These are phyloP conservation scores for Globodera ellingtonae DNA, from an alignment of 1,140 invertebrate genomes.

Conservation along the genomic window DNA sequence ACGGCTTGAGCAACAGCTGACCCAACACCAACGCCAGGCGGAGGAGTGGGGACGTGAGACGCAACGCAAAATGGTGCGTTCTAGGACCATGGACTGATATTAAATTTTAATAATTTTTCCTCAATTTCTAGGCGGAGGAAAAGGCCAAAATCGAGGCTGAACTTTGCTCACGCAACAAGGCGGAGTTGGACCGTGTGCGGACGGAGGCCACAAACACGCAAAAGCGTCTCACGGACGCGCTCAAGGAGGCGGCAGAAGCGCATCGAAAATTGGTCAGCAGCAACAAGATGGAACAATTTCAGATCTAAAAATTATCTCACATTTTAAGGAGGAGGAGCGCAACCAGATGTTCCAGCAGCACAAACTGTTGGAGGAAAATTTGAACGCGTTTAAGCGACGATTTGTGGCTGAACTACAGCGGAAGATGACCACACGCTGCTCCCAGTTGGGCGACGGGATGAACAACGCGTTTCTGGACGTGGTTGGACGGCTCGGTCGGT, in stretches of 20 bases:
- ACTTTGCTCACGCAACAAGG: not conserved
- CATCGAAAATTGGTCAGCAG: not conserved
- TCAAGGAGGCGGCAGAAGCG: not conserved
- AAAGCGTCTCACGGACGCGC: not conserved
- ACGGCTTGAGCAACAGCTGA: not conserved
- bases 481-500: not conserved
- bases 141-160: not conserved
- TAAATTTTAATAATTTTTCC: not conserved
- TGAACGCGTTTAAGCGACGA: not conserved
- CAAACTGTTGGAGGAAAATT: slow-evolving; percentile 14
- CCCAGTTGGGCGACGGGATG: not conserved
- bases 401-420: slow-evolving; percentile 8
- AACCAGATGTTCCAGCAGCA: not conserved
- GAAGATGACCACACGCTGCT: not conserved
- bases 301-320: not conserved
- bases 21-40: not conserved
- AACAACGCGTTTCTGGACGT: not conserved
- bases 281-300: too few species aligned
- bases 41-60: not conserved
- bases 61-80: not conserved
- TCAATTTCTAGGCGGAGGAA: not conserved
- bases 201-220: not conserved
- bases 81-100: not conserved
- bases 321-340: slow-evolving; percentile 9
- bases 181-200: not conserved